A percentile compares a stretch with the other conserved stretches of the same genome.
These are phyloP conservation scores for Ceratina japonica DNA, from an alignment of 1,140 invertebrate genomes.

Conservation along the genomic window DNA sequence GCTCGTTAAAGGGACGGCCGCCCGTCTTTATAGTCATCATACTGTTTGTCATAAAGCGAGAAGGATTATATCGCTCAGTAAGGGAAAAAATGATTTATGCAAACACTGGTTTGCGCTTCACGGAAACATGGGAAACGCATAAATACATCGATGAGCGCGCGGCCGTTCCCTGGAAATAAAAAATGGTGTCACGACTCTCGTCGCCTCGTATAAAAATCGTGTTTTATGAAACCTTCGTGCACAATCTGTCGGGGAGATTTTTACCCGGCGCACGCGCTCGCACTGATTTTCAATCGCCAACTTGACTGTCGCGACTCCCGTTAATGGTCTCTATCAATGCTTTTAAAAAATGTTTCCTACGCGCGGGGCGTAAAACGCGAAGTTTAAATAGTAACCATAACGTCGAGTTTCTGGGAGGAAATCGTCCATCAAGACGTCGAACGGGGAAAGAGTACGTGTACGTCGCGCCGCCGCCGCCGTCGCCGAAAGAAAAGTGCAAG, in stretches of 20 bases:
- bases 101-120: conserved; percentile 18
- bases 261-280: background rate
- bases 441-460: background rate
- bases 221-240: conserved; percentile 40
- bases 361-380: too few relatives aligned
- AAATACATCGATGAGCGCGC: conserved; percentile 46
- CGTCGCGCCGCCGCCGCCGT: too few relatives aligned
- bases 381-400: too few relatives aligned
- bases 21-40: too few relatives aligned
- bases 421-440: background rate
- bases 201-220: background rate
- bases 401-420: too few relatives aligned
- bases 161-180: conserved; percentile 35
- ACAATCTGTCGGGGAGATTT: background rate
- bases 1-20: background rate
- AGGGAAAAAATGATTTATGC: conserved; percentile 56
- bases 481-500: background rate
- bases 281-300: background rate
- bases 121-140: conserved; percentile 47
- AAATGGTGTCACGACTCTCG: conserved; percentile 49
- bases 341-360: too few relatives aligned
- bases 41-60: too few relatives aligned
- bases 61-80: conserved; percentile 24
- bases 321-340: background rate
- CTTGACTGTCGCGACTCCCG: background rate